phyloP scores from a whole-genome alignment of 2,888 invertebrate species.

The Linnaemya vulpina region DNA sequence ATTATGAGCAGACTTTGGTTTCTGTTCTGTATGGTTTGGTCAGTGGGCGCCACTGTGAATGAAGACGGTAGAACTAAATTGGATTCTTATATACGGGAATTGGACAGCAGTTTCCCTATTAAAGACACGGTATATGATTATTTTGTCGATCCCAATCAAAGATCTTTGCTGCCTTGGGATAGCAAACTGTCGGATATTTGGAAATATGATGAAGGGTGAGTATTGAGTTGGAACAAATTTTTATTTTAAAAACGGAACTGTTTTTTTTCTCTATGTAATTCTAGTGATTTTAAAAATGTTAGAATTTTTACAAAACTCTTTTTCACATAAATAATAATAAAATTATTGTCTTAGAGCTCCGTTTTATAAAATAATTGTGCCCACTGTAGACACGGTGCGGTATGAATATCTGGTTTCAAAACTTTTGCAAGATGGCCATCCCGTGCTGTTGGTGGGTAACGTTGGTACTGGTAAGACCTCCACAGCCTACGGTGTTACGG shows the following conservation, averaged over 20 bases:
- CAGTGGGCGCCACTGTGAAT: conserved; percentile 91
- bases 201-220: conserved; percentile 84
- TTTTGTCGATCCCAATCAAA: conserved; percentile 90
- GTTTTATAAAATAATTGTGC: conserved; percentile 93
- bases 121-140: conserved; percentile 96
- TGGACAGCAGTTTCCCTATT: conserved; percentile 91
- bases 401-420: conserved; percentile 89
- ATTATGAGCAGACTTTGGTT: conserved; percentile 89
- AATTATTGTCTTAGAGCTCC: conserved; percentile 85
- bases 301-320: too few species aligned
- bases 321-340: too few species aligned
- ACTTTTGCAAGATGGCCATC: conserved; percentile 86
- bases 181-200: conserved; percentile 89
- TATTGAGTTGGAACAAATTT: background rate
- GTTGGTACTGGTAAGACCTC: conserved; percentile 95
- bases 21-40: conserved; percentile 92
- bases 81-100: conserved; percentile 91
- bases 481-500: conserved; percentile 87
- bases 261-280: too few species aligned
- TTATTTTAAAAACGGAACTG: too few species aligned
- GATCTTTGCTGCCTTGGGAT: conserved; percentile 90
- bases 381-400: conserved; percentile 94
- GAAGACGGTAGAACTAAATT: conserved; percentile 90
- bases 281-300: too few species aligned
- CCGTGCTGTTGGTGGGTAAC: conserved; percentile 91